A percentile compares a stretch with the other conserved stretches of the same genome.
Conservation (phyloP, 1,140 invertebrate genomes). For the Trinorchestia longiramus region DNA sequence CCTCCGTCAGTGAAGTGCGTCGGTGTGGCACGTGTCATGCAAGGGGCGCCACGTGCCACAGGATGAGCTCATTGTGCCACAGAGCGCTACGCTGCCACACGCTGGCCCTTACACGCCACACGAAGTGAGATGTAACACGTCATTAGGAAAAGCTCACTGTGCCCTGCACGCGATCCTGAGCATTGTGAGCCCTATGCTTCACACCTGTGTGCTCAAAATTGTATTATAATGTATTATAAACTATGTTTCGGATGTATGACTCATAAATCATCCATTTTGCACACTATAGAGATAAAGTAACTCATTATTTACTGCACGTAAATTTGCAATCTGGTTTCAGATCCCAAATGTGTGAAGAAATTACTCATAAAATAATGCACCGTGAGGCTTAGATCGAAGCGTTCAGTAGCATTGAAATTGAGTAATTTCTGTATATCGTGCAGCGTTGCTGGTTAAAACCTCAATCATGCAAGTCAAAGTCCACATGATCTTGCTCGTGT, state of each 20-base stretch:
- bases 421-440: neutral
- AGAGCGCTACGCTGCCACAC: neutral
- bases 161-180: neutral
- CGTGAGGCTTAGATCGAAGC: neutral
- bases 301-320: neutral
- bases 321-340: neutral
- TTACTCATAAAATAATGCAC: neutral
- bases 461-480: no score
- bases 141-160: neutral
- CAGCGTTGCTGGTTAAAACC: no score
- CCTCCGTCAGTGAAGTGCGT: neutral
- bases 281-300: neutral
- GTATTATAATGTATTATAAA: neutral
- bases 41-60: neutral
- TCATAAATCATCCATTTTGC: neutral
- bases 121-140: neutral
- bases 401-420: neutral
- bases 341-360: neutral
- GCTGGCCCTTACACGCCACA: constrained; percentile 18
- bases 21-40: neutral
- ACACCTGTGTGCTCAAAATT: neutral
- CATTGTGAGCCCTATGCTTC: neutral
- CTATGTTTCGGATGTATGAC: no score
- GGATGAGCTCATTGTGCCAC: constrained; percentile 24
- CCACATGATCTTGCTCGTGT: no score